phyloP scores from a whole-genome alignment of 2,113 vertebrate species.

The Cranoglanis bouderius region DNA sequence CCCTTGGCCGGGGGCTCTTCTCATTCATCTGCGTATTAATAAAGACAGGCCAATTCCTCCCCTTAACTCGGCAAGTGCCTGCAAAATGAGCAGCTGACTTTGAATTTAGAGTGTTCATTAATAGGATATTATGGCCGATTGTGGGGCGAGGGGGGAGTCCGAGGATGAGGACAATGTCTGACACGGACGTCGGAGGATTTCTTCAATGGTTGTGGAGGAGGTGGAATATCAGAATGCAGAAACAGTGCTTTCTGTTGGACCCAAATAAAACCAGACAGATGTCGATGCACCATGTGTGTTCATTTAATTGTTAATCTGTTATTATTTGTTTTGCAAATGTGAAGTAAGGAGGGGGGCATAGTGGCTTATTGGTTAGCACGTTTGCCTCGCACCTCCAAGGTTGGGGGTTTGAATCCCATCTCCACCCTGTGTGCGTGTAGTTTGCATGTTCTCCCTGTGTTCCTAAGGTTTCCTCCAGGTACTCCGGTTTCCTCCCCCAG shows the following conservation, averaged over 20 bases:
- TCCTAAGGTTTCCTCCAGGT: no score
- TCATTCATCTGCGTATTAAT: constrained; percentile 65
- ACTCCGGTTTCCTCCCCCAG: no score
- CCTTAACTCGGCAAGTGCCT: constrained; percentile 75
- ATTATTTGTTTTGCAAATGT: neutral
- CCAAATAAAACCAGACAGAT: neutral
- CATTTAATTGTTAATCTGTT: neutral
- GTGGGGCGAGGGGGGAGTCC: constrained; percentile 17
- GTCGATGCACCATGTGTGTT: neutral
- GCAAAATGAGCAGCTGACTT: constrained; percentile 89
- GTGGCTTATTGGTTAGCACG: no score
- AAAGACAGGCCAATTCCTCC: constrained; percentile 67
- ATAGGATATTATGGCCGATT: constrained; percentile 91
- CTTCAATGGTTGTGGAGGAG: constrained; percentile 1
- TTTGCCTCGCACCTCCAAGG: no score
- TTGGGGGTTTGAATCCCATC: no score
- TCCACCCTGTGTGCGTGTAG: no score
- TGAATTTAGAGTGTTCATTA: constrained; percentile 98
- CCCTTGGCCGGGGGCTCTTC: constrained; percentile 46
- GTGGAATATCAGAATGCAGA: constrained; percentile 31
- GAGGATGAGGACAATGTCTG: constrained; percentile 18
- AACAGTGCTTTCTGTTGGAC: neutral
- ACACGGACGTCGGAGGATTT: neutral
- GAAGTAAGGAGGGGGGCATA: neutral
- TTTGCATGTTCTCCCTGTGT: no score